Evolutionary conservation across 2,797 vertebrate species (phyloP).

Genomic region (Rallus crepitans): DNA sequence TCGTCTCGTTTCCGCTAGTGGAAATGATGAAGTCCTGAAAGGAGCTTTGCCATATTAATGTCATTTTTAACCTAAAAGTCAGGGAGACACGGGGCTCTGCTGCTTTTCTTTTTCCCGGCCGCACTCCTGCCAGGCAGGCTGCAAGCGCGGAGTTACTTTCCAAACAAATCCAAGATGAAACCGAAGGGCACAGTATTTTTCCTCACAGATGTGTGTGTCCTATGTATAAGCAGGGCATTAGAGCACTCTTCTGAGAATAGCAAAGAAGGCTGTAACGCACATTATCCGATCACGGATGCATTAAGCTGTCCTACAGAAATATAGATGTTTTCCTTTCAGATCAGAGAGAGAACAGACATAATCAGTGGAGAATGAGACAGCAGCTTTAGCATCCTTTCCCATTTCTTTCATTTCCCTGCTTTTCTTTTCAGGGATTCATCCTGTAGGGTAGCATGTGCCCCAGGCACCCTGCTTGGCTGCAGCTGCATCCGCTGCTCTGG

Average conservation of each 20-base stretch:
- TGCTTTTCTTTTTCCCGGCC: background rate
- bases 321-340: conserved; percentile 21
- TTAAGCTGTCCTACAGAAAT: conserved; percentile 53
- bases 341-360: background rate
- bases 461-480: fast-evolving
- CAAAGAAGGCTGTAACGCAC: background rate
- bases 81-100: background rate
- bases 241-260: conserved; percentile 54
- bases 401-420: background rate
- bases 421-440: background rate
- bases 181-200: background rate
- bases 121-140: background rate
- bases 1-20: background rate
- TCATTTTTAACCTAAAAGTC: conserved; percentile 58
- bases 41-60: conserved; percentile 41
- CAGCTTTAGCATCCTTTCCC: conserved; percentile 3
- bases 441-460: background rate
- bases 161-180: background rate
- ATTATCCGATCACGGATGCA: background rate
- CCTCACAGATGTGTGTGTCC: conserved; percentile 45
- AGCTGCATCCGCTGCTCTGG: background rate
- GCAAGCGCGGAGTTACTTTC: background rate
- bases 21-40: conserved; percentile 43
- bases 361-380: background rate
- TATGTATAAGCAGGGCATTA: conserved; percentile 44